Conservation (phyloP, 2,113 vertebrate genomes). For the Leptobrachium ailaonicum region DNA sequence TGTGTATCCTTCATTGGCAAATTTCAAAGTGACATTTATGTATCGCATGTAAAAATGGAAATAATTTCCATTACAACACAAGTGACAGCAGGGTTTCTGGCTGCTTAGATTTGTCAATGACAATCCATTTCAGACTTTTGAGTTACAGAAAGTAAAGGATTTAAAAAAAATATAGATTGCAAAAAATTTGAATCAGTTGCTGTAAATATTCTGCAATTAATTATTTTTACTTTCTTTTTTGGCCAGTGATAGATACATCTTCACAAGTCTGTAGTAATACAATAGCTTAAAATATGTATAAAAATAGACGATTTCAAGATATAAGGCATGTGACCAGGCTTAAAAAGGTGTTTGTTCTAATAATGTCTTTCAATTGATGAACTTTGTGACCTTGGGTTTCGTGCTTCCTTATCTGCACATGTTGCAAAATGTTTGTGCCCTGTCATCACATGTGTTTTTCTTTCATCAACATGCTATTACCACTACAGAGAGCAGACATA, state of each 20-base stretch:
- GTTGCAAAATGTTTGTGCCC: slow-evolving; percentile 44
- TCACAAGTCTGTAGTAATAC: neutral
- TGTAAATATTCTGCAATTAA: too few relatives aligned
- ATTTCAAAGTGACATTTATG: slow-evolving; percentile 10
- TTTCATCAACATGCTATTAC: slow-evolving; percentile 38
- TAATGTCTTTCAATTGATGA: slow-evolving; percentile 30
- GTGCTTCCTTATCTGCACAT: slow-evolving; percentile 40
- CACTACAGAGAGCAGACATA: slow-evolving; percentile 21
- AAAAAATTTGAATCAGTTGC: too few relatives aligned
- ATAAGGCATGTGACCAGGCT: slow-evolving; percentile 16
- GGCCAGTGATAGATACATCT: too few relatives aligned
- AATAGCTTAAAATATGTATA: neutral
- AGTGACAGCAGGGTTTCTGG: neutral
- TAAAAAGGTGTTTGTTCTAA: slow-evolving; percentile 35
- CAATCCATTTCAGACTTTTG: slow-evolving; percentile 23
- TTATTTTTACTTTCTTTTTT: too few relatives aligned
- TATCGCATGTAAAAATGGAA: slow-evolving; percentile 26
- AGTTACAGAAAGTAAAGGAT: too few relatives aligned
- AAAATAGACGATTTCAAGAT: neutral
- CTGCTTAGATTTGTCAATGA: slow-evolving; percentile 24
- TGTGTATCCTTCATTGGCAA: slow-evolving; percentile 22
- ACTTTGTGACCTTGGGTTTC: slow-evolving; percentile 41
- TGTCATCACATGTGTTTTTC: slow-evolving; percentile 47
- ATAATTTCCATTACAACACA: slow-evolving; percentile 39
- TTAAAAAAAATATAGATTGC: too few relatives aligned